Evolutionary conservation across 2,888 invertebrate genomes (phyloP), one percentile per base, ranked within the genome.

Genomic region (Xiphydria camelus): DNA sequence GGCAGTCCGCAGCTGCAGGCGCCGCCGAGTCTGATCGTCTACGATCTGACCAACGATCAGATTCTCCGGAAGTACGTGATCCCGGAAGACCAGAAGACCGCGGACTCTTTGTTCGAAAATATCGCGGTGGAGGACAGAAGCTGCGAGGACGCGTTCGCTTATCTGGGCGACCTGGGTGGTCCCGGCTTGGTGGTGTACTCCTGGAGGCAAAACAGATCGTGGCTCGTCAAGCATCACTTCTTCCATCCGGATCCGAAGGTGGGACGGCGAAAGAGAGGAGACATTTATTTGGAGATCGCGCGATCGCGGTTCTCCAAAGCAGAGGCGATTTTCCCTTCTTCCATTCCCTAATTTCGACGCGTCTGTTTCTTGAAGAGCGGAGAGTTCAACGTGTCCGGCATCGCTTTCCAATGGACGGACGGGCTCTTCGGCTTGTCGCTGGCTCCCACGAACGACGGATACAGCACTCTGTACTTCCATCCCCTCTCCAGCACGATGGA

Each of bases 401-500:
- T 82, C 10, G 80, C 81, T 47, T 89, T 89, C 64, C 84, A 83
- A 51, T 90, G 89, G 89, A 83, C 83, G 2, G 90, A 91, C 64
- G 89, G 87, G 0, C 70, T 91, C 1, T 90, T 89, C 53, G 90
- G 90, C 0, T 68, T 91, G 51, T 86, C 87, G 0, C 65, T 91
- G 7, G 83, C 83, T 4, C 81, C 84, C 0, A 82, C 82, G 41
- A 59, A 79, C 0, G 82, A 86, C 41, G 87, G 87, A 20, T 86
- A 76, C 68, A 84, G 88, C 45, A 87, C 85, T 0, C 70, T 91
- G 2, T 91, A 87, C 62, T 91, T 90, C 77, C 91, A 91, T 64
- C 87, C 91, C 0, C 80, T 91, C 70, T 83, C 86, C 2, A 89
- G 90, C 55, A 86, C 82, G 47, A 82, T 86, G 66, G 90, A 91